Conservation (phyloP, 2,888 invertebrate species). For the Chorisops tibialis region DNA sequence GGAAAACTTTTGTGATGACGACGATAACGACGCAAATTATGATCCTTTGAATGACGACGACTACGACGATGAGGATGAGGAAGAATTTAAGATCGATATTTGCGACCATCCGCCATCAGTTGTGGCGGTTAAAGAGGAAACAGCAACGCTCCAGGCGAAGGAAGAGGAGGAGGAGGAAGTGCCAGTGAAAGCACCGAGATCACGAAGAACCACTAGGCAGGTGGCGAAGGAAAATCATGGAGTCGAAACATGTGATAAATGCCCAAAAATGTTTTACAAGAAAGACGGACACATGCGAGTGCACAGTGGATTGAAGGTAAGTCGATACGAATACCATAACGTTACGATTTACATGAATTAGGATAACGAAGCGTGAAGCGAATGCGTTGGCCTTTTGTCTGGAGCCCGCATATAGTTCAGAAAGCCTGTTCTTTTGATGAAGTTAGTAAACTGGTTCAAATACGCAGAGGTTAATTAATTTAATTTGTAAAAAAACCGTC, state of each 20-base stretch:
- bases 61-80: neutral
- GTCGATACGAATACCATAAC: too few species aligned
- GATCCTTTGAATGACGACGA: neutral
- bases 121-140: neutral
- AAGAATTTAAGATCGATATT: neutral
- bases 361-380: too few species aligned
- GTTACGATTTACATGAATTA: too few species aligned
- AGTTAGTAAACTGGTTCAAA: too few species aligned
- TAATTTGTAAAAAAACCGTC: too few species aligned
- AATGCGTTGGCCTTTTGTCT: too few species aligned
- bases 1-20: neutral
- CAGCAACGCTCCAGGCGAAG: neutral
- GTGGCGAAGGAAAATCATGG: neutral
- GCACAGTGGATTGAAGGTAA: conserved; percentile 32
- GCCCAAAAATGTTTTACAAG: conserved; percentile 28
- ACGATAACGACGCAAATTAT: neutral
- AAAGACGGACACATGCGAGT: conserved; percentile 28
- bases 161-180: neutral
- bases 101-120: neutral
- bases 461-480: too few species aligned
- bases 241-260: conserved; percentile 14
- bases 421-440: too few species aligned
- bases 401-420: too few species aligned
- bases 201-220: neutral
- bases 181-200: neutral